Evolutionary conservation across 2,888 invertebrate species (phyloP).

Genomic region (Julus scanicus): DNA sequence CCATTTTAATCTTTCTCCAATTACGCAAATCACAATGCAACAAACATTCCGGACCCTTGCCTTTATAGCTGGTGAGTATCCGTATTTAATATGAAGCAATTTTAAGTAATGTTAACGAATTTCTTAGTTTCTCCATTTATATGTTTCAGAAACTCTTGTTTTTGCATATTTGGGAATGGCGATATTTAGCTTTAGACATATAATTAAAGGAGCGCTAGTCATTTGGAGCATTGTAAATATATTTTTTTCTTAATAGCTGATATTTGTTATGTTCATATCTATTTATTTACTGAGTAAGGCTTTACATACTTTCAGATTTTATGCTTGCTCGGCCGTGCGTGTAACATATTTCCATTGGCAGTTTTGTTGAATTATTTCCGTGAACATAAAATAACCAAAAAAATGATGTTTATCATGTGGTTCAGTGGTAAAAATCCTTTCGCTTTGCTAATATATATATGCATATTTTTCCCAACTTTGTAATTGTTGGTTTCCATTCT

Average conservation of each 20-base stretch:
- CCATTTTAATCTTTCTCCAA: conserved; percentile 96
- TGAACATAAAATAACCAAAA: conserved; percentile 96
- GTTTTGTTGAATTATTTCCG: conserved; percentile 94
- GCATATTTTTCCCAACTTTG: not conserved
- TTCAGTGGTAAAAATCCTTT: conserved; percentile 79
- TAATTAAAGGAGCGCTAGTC: conserved; percentile 85
- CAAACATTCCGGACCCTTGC: conserved; percentile 97
- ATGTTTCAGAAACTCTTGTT: conserved; percentile 85
- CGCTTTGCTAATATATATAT: not conserved
- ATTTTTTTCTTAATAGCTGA: not conserved
- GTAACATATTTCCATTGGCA: conserved; percentile 96
- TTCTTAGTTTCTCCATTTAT: not conserved
- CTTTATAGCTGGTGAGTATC: conserved; percentile 79
- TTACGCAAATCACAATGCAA: conserved; percentile 99
- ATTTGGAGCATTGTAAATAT: conserved; percentile 86
- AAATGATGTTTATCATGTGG: conserved; percentile 99
- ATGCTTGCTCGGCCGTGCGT: conserved; percentile 91
- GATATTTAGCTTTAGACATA: conserved; percentile 92
- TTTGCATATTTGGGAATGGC: conserved; percentile 97
- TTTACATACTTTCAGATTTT: conserved; percentile 70
- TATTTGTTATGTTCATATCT: not conserved
- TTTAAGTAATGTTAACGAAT: not conserved
- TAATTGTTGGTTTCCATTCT: not conserved
- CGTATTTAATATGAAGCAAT: not conserved
- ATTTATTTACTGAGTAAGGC: not conserved